Percentiles rank a stretch among this genome's conserved stretches.
Conservation (phyloP, 2,797 vertebrate genomes). For the Enteromius thamalakanensis region DNA sequence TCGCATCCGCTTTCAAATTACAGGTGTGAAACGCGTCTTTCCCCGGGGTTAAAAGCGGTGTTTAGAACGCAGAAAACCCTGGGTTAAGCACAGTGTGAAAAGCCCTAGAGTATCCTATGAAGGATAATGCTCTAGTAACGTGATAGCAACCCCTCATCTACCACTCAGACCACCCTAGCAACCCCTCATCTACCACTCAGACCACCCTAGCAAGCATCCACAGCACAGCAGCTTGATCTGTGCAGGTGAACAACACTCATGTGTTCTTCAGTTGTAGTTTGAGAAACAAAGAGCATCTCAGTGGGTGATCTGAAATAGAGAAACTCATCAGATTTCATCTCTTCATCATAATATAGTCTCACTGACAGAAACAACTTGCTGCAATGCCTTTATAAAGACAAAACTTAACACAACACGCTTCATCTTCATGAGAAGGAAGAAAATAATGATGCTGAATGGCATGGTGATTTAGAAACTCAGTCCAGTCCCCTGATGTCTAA, state of each 20-base stretch:
- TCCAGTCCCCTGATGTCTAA: background rate
- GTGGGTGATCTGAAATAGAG: conserved; percentile 5
- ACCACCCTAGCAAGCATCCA: background rate
- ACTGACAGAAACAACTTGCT: conserved; percentile 1
- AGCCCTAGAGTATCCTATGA: background rate
- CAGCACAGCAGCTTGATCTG: background rate
- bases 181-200: background rate
- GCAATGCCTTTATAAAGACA: background rate
- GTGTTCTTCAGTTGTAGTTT: background rate
- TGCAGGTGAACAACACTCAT: background rate
- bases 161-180: background rate
- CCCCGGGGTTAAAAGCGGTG: no score
- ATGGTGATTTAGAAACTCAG: background rate
- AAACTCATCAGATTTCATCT: conserved; percentile 15
- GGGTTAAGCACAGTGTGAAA: no score
- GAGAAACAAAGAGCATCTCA: background rate
- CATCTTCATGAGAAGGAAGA: background rate
- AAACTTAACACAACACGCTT: background rate
- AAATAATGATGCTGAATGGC: background rate
- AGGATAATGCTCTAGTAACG: background rate
- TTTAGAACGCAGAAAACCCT: no score
- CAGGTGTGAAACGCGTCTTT: no score
- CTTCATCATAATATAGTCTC: conserved; percentile 5
- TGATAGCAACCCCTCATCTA: background rate
- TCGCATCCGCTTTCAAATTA: no score